These are phyloP conservation scores for Salminus brasiliensis DNA, from an alignment of 2,113 vertebrate genomes.

Conservation along the genomic window DNA sequence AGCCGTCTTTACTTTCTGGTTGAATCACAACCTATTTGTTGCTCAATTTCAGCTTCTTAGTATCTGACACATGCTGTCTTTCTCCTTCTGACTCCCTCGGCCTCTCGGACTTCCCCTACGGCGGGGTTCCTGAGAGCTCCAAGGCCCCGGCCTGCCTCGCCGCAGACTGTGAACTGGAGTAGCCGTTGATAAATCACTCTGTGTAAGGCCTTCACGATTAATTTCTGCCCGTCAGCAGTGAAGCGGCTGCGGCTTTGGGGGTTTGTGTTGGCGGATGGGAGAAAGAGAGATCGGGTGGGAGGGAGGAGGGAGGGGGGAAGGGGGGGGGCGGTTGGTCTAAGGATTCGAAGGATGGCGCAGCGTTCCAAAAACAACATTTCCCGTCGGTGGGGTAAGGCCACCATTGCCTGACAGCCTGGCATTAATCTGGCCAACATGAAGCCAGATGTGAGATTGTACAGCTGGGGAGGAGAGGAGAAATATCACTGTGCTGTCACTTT, in stretches of 20 bases:
- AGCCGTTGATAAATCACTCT: slow-evolving; percentile 59
- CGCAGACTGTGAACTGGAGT: slow-evolving; percentile 48
- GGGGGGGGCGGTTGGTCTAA: slow-evolving; percentile 13
- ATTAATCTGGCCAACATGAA: slow-evolving; percentile 37
- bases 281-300: slow-evolving; percentile 21
- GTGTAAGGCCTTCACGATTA: slow-evolving; percentile 55
- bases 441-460: slow-evolving; percentile 49
- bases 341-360: slow-evolving; percentile 19
- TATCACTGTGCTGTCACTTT: slow-evolving; percentile 33
- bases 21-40: not conserved
- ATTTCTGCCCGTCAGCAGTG: slow-evolving; percentile 61
- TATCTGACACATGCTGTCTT: slow-evolving; percentile 16
- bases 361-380: slow-evolving; percentile 60
- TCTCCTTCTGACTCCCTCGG: not conserved
- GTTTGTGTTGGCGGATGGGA: slow-evolving; percentile 54
- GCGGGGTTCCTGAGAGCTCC: slow-evolving; percentile 37
- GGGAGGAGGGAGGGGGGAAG: slow-evolving; percentile 13
- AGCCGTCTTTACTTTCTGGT: not conserved
- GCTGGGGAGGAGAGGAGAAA: slow-evolving; percentile 47
- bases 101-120: slow-evolving; percentile 34
- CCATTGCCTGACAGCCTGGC: slow-evolving; percentile 53
- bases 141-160: slow-evolving; percentile 40
- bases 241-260: slow-evolving; percentile 56
- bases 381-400: slow-evolving; percentile 45
- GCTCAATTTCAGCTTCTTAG: not conserved